phyloP scores from a whole-genome alignment of 1,140 invertebrate genomes.

The Euschistus heros region DNA sequence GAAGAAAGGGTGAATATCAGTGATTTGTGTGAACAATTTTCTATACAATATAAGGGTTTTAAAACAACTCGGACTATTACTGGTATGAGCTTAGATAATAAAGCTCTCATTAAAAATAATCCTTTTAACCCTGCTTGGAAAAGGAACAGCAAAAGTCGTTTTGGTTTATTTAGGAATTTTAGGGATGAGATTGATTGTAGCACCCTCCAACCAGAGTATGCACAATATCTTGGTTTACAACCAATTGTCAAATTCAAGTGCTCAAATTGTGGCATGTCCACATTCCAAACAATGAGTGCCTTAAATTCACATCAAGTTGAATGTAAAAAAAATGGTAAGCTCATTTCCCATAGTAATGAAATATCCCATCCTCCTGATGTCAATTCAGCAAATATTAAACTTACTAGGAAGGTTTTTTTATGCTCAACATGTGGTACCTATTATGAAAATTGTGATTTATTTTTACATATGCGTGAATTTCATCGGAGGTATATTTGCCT shows the following conservation, averaged over 20 bases:
- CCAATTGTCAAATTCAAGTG: constrained; percentile 55
- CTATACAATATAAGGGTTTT: constrained; percentile 23
- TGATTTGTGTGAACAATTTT: not conserved
- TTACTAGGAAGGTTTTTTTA: constrained; percentile 60
- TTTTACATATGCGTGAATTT: constrained; percentile 65
- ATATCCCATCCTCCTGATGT: constrained; percentile 32
- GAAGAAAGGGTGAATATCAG: not conserved
- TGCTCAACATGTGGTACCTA: constrained; percentile 67
- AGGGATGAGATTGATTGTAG: constrained; percentile 30
- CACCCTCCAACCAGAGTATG: constrained; percentile 42
- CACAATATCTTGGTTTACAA: constrained; percentile 58
- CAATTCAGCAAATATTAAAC: constrained; percentile 43
- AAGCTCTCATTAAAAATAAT: constrained; percentile 17
- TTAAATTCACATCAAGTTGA: constrained; percentile 49
- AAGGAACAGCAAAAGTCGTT: constrained; percentile 2
- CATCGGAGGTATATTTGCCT: constrained; percentile 66
- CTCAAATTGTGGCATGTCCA: constrained; percentile 47
- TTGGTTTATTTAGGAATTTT: constrained; percentile 11
- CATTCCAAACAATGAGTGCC: constrained; percentile 45
- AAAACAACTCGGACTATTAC: constrained; percentile 10
- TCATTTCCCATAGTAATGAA: constrained; percentile 33
- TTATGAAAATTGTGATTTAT: constrained; percentile 73
- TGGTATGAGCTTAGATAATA: constrained; percentile 8
- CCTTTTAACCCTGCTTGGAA: constrained; percentile 22
- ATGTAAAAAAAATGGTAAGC: constrained; percentile 39